Evolutionary conservation across 1,140 invertebrate genomes (phyloP), one percentile per base, ranked within the genome.

Genomic region (Latrodectus geometricus): DNA sequence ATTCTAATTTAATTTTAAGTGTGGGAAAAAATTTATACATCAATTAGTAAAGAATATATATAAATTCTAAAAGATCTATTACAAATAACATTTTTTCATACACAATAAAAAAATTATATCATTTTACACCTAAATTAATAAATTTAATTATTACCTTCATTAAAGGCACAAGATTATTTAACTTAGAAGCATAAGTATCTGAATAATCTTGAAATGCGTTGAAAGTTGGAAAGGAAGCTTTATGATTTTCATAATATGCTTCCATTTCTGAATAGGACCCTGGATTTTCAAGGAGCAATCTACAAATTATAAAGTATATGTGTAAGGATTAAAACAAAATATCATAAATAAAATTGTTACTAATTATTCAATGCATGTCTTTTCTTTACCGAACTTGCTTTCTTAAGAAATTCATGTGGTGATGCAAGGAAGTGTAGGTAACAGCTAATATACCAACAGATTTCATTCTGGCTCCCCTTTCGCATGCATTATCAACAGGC

Each of bases 391-490:
- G 90, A 75, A 92, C 91, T 91, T 92, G 91, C 54, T 89, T 90
- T 89, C 91, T 90, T 69, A 92, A 80, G 85, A 92, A 92, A 88
- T 91, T 90, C 90, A 91, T 91, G 86, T 92, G 91, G 87, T 90
- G 88, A 88, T 92, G 91, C 5, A 92, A 88, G 12, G 90, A 89
- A 20, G 91, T 91, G 88, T 92, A 92, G 9, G 90, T 91, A 49
- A 90, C 90, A 4, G 91, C 89, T 20, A 92, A 88, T 73, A 92
- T 91, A 8, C 91, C 91, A 8, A 92, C 91, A 77, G 91, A 92
- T 85, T 92, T 92, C 92, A 92, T 92, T 65, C 92, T 86, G 20
- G 91, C 91, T 12, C 92, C 91, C 85, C 92, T 87, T 86, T 92
- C 92, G 65, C 90, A 90, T 80, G 90, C 90, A 89, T 91, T 92